phyloP scores from a whole-genome alignment of 92 coral and sea anemone genomes.

The Micromussa lordhowensis region DNA sequence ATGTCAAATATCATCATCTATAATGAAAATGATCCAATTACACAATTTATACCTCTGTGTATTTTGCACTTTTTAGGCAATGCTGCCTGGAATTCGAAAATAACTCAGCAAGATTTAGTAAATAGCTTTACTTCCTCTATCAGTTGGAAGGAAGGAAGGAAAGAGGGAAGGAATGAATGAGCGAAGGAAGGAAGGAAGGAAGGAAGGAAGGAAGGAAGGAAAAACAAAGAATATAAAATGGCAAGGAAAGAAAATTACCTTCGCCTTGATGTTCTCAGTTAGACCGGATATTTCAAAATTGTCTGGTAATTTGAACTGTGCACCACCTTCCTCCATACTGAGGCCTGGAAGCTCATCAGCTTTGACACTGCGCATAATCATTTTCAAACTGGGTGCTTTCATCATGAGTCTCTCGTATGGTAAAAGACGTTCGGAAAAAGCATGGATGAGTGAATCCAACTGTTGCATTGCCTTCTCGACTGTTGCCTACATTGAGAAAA shows the following conservation, averaged over 20 bases:
- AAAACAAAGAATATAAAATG: too few relatives aligned
- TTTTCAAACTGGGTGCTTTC: neutral
- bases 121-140: too few relatives aligned
- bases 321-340: neutral
- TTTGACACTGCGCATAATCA: neutral
- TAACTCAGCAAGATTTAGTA: too few relatives aligned
- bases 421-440: neutral
- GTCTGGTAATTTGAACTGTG: neutral
- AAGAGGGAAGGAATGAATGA: too few relatives aligned
- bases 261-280: neutral
- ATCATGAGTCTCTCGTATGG: neutral
- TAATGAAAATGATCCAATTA: neutral
- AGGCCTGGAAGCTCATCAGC: neutral
- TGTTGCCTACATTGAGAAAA: neutral
- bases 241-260: neutral
- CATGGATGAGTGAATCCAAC: neutral
- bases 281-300: neutral
- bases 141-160: neutral
- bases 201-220: neutral
- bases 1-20: slow-evolving; percentile 1
- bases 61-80: neutral
- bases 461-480: neutral
- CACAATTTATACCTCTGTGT: neutral
- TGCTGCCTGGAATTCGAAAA: too few relatives aligned
- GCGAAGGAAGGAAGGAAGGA: too few relatives aligned